Base-by-base conservation (phyloP, 1,140 invertebrate species). In the Drosophila mojavensis region DNA sequence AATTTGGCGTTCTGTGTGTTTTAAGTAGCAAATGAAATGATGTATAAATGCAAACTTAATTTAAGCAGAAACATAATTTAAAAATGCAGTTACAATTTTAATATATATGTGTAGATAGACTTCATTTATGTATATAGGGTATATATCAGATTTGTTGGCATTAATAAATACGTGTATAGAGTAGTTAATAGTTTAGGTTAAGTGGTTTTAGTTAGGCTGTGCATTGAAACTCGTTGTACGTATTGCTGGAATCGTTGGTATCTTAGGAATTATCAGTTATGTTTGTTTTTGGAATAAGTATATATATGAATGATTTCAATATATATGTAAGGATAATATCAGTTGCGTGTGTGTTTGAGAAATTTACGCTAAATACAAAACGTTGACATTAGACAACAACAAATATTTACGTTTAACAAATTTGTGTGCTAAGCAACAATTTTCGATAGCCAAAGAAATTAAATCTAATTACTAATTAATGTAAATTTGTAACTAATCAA, bases 261-360 rank as follows among this genome's bases (percentile, higher is more conserved):
- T 73, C 81, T 85, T 84, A 85, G 66, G 69, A 81, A 72, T 81
- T 81, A 84, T 84, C 63, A 83, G 76, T 68, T 78, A 48, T 67
- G 33, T 53, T 50, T 20, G 33, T 59, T 60, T 60, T 50, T 80
- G 73, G 69, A 84, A 83, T 83, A 77, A 47, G 70, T 45, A 53
- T 83, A 77, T 51, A 75, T 45, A 53, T 60, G 43, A 64, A 43
- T 62, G 26, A 65, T 28, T 53, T 30, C 43, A 11, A 60, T 28
- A 59, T 62, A 30, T 67, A 30, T 51, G 24, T 80, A 39, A 11
- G 6, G 36, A 39, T 39, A 85, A 84, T 85, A 85, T 84, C 77
- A 80, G 58, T 71, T 71, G 53, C 15, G 13, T 45, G 5, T 15
- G 43, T 60, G 43, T 55, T 15, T 61, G 77, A 63, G 68, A 61